Base-by-base conservation (phyloP, 2,888 invertebrate genomes). In the Nebria brevicollis region DNA sequence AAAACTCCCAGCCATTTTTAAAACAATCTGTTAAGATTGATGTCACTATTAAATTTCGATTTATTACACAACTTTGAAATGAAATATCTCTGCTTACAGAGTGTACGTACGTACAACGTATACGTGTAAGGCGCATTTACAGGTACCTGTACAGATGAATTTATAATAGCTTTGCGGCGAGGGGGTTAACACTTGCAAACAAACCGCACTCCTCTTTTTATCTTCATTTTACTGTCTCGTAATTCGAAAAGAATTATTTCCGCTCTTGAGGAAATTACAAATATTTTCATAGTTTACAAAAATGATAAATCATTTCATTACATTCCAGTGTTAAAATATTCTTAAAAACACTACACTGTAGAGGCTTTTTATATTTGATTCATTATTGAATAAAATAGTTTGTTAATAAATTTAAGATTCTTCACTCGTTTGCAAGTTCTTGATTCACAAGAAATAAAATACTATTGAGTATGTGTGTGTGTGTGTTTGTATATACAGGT, bases 21-120 rank as follows among this genome's bases (percentile, higher is more conserved):
- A 78, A 78, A 78, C 78, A 78, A 78, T 78, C 78, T 78, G 78
- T 78, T 78, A 78, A 78, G 78, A 78, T 78, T 78, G 78, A 78
- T 78, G 73, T 78, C 78, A 78, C 78, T 78, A 72, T 78, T 78
- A 72, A 78, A 78, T 78, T 73, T 78, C 78, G 78, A 78, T 78
- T 72, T 72, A 77, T 77, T 77, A 77, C 77, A 43, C 70, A 70
- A 70, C 70, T 77, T 66, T 66, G 78, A 73, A 78, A 78, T 72
- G 73, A 72, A 72, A 78, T 78, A 78, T 78, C 73, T 73, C 54
- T 13, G 11, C 54, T 54, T 54, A 54, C 54, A 54, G 11, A 8
- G 11, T 13, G 54, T 13, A 54, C 54, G 13, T 13, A 54, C 4
- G 20, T 43, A 8, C 43, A 43, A 6, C 43, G 43, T 10, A 43